These are phyloP conservation scores for Phrynosoma blainvillii DNA, from an alignment of 2,113 vertebrate genomes.

Conservation along the genomic window DNA sequence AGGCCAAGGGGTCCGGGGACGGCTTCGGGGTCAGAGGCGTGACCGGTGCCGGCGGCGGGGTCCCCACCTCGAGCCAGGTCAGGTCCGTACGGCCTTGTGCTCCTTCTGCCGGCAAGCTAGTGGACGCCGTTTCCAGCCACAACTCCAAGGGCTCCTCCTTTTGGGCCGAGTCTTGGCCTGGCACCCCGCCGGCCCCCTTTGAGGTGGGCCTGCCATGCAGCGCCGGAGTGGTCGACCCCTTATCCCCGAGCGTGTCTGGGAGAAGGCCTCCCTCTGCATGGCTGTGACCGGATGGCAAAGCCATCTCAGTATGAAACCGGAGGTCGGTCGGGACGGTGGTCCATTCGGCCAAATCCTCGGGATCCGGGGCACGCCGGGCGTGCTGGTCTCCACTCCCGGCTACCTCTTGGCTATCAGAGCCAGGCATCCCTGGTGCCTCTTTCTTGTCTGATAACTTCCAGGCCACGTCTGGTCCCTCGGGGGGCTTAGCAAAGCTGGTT, in stretches of 20 bases:
- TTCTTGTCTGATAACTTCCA: constrained; percentile 58
- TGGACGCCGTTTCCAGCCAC: constrained; percentile 51
- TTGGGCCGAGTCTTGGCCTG: constrained; percentile 37
- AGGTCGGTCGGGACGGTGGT: constrained; percentile 41
- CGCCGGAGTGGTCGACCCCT: too few species aligned
- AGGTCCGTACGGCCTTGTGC: constrained; percentile 65
- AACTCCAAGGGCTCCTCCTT: constrained; percentile 65
- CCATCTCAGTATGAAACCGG: background rate
- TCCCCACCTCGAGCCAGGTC: constrained; percentile 72
- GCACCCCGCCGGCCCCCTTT: constrained; percentile 12
- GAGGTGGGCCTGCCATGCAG: background rate
- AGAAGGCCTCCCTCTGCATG: constrained; percentile 77
- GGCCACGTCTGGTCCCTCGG: constrained; percentile 45
- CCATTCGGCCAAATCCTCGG: constrained; percentile 27
- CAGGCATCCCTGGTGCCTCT: background rate
- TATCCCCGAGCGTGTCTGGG: constrained; percentile 54
- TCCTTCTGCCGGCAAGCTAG: constrained; percentile 70
- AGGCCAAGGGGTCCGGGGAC: constrained; percentile 36
- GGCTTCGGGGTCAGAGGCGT: constrained; percentile 62
- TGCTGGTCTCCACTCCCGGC: constrained; percentile 79
- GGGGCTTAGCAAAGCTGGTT: constrained; percentile 49
- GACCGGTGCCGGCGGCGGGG: constrained; percentile 41
- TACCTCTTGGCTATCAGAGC: constrained; percentile 76
- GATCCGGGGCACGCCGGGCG: constrained; percentile 21
- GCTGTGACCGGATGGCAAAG: constrained; percentile 47